phyloP scores from a whole-genome alignment of 2,113 vertebrate genomes.

The Thamnaconus septentrionalis region DNA sequence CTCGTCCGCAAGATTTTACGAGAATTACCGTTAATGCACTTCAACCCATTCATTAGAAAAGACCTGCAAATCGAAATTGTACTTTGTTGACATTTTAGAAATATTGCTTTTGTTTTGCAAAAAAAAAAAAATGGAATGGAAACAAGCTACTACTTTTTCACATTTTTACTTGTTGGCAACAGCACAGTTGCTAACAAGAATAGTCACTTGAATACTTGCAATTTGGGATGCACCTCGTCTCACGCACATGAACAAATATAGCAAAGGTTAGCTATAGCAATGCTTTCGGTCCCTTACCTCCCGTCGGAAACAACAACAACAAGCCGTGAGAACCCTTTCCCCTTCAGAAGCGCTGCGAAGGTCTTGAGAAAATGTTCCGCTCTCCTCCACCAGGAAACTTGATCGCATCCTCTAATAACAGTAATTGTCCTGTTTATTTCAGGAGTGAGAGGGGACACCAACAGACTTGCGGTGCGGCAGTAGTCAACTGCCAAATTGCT shows the following conservation, averaged over 20 bases:
- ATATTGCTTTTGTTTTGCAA: too few relatives aligned
- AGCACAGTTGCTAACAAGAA: conserved; percentile 1
- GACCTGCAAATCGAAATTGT: too few relatives aligned
- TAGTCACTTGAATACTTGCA: not conserved
- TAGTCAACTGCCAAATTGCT: conserved; percentile 57
- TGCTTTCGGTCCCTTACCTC: not conserved
- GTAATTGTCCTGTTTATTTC: conserved; percentile 57
- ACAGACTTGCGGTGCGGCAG: conserved; percentile 39
- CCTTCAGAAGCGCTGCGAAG: conserved; percentile 5
- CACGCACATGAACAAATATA: not conserved
- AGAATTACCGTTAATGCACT: too few relatives aligned
- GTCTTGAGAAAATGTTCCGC: conserved; percentile 31
- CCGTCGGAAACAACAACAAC: conserved; percentile 7
- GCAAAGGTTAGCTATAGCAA: not conserved
- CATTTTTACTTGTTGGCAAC: not conserved
- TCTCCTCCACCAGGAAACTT: conserved; percentile 40
- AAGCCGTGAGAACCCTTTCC: conserved; percentile 26
- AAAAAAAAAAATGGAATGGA: too few relatives aligned
- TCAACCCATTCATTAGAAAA: too few relatives aligned
- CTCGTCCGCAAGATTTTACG: too few relatives aligned
- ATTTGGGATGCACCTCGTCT: not conserved
- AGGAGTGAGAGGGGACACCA: conserved; percentile 28
- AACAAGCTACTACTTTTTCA: not conserved
- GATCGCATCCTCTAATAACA: conserved; percentile 52
- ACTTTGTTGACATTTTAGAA: too few relatives aligned